Evolutionary conservation across 2,113 vertebrate species (phyloP).

Genomic region (Paraplagusia blochii): DNA sequence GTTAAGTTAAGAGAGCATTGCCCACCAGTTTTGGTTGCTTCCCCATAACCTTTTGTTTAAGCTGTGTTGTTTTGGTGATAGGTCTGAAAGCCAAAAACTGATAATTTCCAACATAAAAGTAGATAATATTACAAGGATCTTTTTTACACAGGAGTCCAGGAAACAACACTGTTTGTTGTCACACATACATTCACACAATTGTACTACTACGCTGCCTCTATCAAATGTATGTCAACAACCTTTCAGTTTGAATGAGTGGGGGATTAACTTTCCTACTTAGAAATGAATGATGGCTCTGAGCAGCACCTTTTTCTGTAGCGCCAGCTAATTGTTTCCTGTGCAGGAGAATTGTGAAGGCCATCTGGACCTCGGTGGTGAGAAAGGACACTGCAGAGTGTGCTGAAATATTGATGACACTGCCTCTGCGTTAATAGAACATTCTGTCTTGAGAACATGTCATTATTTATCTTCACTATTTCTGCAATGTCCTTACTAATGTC

Average conservation of each 20-base stretch:
- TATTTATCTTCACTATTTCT: not conserved
- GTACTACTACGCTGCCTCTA: too few relatives aligned
- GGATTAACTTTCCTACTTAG: conserved; percentile 50
- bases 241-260: not conserved
- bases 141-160: too few relatives aligned
- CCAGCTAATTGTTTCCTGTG: conserved; percentile 30
- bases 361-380: conserved; percentile 38
- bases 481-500: not conserved
- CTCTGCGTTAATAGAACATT: conserved; percentile 3
- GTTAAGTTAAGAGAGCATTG: too few relatives aligned
- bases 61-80: too few relatives aligned
- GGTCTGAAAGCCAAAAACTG: too few relatives aligned
- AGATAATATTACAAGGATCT: too few relatives aligned
- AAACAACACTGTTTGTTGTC: too few relatives aligned
- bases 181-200: too few relatives aligned
- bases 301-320: conserved; percentile 36
- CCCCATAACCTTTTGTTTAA: too few relatives aligned
- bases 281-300: conserved; percentile 45
- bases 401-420: conserved; percentile 49
- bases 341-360: conserved; percentile 38
- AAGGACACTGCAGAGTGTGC: conserved; percentile 12
- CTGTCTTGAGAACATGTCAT: conserved; percentile 8
- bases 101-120: too few relatives aligned
- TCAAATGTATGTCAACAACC: too few relatives aligned
- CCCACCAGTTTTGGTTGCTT: too few relatives aligned